phyloP scores from a whole-genome alignment of 2,113 vertebrate species.

The Lepidothrix coronata region DNA sequence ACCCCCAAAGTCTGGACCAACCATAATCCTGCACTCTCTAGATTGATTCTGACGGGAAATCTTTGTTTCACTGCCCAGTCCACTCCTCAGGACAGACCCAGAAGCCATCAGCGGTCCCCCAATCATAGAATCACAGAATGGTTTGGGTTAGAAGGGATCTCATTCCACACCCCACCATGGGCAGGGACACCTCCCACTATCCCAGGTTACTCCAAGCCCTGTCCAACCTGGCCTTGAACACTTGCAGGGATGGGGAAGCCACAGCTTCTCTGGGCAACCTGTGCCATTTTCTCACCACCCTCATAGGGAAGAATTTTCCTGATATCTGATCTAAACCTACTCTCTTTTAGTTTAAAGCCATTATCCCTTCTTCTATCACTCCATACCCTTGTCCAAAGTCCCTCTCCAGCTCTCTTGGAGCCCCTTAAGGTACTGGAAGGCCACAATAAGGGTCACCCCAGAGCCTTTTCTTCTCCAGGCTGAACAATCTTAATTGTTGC shows the following conservation, averaged over 20 bases:
- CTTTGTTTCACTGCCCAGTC: not conserved
- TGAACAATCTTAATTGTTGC: not conserved
- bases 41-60: not conserved
- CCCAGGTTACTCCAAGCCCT: not conserved
- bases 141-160: not conserved
- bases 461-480: not conserved
- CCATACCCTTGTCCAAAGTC: not conserved
- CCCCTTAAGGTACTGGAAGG: not conserved
- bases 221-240: rapidly evolving
- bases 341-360: not conserved
- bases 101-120: not conserved
- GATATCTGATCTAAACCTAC: not conserved
- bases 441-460: not conserved
- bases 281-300: not conserved
- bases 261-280: not conserved
- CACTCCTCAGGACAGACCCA: not conserved
- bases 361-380: not conserved
- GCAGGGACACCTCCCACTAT: rapidly evolving
- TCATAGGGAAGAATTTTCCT: rapidly evolving
- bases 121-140: not conserved
- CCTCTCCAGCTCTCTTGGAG: not conserved
- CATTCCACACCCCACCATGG: rapidly evolving
- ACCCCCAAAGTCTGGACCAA: not conserved
- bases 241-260: not conserved
- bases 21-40: not conserved